Evolutionary conservation across 2,113 vertebrate species (phyloP), one percentile per base, ranked within the genome.

Genomic region (Pygoscelis adeliae): DNA sequence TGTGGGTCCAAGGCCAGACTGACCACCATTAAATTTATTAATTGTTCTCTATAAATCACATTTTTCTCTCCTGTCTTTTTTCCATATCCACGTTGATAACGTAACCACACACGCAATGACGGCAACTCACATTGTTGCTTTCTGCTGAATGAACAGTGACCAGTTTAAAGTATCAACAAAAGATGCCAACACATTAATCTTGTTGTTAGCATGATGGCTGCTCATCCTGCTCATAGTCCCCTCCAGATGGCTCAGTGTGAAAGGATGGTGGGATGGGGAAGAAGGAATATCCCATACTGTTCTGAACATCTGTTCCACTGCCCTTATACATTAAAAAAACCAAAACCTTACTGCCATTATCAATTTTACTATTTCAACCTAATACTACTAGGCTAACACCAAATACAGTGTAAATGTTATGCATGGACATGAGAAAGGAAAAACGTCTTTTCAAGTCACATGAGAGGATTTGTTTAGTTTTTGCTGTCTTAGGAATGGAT

Each of bases 81-180:
- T n/a, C 67, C 15, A 5, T 2, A 73, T 42, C 29, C 63, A 59
- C 0, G 0, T 6, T 27, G 70, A 81, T 52, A 87, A 66, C 16
- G 36, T 47, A 58, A 61, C 15, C 26, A 46, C 40, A 50, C 27
- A n/a, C 0, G 0, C 25, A 62, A 29, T 20, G 63, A 86, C 0
- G 1, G 56, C 74, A 89, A 32, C 27, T 84, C 38, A 44, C 62
- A 67, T 29, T 66, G 66, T 13, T 90, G 81, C 66, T 21, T 72
- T 70, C 80, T 0, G 2, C 70, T 66, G 78, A 89, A 87, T 5
- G 13, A 76, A 82, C 85, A 94, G 86, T 80, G 96, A 83, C 72
- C 92, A 97, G 98, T 98, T 99, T 98, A 98, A 98, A 97, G 97
- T 97, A 98, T 96, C 98, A 98, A 97, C 95, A 98, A 94, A 97